Base-by-base conservation (phyloP, 1,140 invertebrate species). In the Papilio helenus region DNA sequence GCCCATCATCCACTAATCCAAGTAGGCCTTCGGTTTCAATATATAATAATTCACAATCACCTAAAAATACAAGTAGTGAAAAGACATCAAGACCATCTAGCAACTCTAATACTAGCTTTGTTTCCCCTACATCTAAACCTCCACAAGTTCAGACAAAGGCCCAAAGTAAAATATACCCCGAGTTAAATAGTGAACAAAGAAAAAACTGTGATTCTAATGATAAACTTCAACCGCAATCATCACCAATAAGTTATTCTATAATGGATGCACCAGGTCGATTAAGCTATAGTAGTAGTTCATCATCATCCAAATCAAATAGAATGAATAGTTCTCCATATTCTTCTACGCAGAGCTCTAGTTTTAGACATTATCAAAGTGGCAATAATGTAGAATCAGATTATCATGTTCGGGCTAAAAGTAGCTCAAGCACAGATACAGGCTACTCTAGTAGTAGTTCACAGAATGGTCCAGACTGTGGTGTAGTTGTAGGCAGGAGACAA, bases 181-280 rank as follows among this genome's bases (percentile, higher is more conserved):
- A 97, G 81, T 84, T 96, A 76, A 91, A 78, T 79, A 94, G 87
- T 82, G 94, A 95, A 83, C 95, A 96, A 84, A 95, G 95, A 87
- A 93, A 95, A 85, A 93, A 92, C 89, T 94, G 95, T 86, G 95
- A 96, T 72, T 87, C 92, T 72, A 91, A 82, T 86, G 94, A 95
- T 80, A 95, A 95, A 85, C 89, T 95, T 79, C 95, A 96, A 84
- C 96, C 95, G 83, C 97, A 97, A 83, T 97, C 96, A 1, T 97
- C 96, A 3, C 97, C 97, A 16, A 97, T 97, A 73, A 97, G 97
- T 91, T 97, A 97, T 90, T 97, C 97, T 5, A 96, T 97, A 79
- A 97, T 97, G 95, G 97, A 97, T 90, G 95, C 95, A 2, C 95
- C 96, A 29, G 95, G 95, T 16, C 92, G 95, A 80, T 88, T 97